Evolutionary conservation across 2,888 invertebrate species (phyloP).

Genomic region (Brenthis hecate): DNA sequence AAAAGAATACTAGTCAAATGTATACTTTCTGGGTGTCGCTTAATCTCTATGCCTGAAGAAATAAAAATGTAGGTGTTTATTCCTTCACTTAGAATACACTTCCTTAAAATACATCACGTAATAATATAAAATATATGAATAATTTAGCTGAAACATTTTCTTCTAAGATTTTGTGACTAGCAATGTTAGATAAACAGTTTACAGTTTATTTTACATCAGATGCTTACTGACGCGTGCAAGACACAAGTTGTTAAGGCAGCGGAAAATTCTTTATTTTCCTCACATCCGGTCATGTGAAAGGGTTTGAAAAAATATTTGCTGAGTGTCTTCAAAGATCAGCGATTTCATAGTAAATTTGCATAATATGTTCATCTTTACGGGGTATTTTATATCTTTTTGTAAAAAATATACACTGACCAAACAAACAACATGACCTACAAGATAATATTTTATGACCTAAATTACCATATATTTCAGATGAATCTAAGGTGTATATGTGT

Average conservation of each 20-base stretch:
- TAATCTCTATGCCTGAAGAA: too few relatives aligned
- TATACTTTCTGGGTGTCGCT: too few relatives aligned
- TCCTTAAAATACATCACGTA: background rate
- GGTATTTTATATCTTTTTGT: background rate
- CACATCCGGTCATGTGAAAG: slow-evolving; percentile 29
- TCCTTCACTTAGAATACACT: too few relatives aligned
- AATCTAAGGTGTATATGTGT: too few relatives aligned
- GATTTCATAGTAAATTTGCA: slow-evolving; percentile 1
- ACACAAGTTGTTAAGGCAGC: slow-evolving; percentile 13
- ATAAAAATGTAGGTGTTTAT: too few relatives aligned
- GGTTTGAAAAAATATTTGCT: slow-evolving; percentile 31
- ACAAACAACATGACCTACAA: too few relatives aligned
- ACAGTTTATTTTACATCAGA: slow-evolving; percentile 21
- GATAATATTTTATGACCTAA: too few relatives aligned
- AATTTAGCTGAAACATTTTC: background rate
- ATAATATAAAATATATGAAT: background rate
- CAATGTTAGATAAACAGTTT: slow-evolving; percentile 9
- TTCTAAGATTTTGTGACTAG: background rate
- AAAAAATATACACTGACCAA: background rate
- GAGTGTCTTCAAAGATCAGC: slow-evolving; percentile 24
- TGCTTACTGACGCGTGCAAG: slow-evolving; percentile 13
- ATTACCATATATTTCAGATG: too few relatives aligned
- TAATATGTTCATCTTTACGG: background rate
- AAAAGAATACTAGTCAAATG: too few relatives aligned
- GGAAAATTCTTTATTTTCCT: slow-evolving; percentile 29